Evolutionary conservation across 2,797 vertebrate species (phyloP).

Genomic region (Anguilla pacifica): DNA sequence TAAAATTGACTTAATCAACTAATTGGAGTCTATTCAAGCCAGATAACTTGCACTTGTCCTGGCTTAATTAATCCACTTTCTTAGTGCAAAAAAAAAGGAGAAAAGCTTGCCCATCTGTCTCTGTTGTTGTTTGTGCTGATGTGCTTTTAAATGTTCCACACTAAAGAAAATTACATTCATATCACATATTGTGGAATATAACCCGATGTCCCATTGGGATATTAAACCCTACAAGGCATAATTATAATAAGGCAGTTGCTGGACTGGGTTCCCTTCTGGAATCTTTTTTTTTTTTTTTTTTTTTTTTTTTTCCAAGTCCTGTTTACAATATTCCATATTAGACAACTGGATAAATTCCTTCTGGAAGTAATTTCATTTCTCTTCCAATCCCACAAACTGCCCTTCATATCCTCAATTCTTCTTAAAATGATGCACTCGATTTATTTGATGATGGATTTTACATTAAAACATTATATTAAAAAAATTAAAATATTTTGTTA

Average conservation of each 20-base stretch:
- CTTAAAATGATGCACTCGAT: neutral
- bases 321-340: neutral
- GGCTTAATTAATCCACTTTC: neutral
- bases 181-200: neutral
- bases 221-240: slow-evolving; percentile 1
- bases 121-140: neutral
- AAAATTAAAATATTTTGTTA: no score
- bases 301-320: neutral
- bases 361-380: neutral
- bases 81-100: neutral
- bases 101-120: neutral
- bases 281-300: neutral
- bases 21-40: neutral
- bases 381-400: neutral
- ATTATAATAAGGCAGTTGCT: neutral
- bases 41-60: neutral
- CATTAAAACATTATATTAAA: neutral
- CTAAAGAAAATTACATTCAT: no score
- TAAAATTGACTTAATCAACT: neutral
- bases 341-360: neutral
- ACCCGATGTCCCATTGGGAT: neutral
- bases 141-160: neutral
- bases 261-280: neutral
- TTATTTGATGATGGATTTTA: neutral
- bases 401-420: neutral